phyloP scores from a whole-genome alignment of 2,888 invertebrate genomes.

The Ophonus ardosiacus region DNA sequence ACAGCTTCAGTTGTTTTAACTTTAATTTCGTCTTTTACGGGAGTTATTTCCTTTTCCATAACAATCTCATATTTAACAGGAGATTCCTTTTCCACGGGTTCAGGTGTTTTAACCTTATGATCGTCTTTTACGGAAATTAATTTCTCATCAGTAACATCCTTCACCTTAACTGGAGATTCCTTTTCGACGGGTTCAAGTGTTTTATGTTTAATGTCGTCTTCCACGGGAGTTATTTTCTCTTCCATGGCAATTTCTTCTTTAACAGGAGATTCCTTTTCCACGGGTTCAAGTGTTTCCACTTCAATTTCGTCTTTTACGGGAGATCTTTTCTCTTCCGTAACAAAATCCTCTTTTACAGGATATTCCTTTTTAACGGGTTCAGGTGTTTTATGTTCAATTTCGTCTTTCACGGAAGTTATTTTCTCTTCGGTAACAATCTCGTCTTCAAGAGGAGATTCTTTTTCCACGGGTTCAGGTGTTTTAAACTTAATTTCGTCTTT shows the following conservation, averaged over 20 bases:
- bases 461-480: neutral
- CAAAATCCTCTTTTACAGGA: neutral
- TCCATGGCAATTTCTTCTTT: no score
- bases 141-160: no score
- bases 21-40: no score
- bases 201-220: no score
- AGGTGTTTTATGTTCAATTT: neutral
- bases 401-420: neutral
- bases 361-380: neutral
- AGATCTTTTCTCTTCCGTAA: neutral
- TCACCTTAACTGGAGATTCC: no score
- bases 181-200: no score
- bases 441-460: neutral
- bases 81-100: no score
- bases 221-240: neutral
- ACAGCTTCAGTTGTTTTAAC: no score
- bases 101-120: neutral
- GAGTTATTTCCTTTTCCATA: no score
- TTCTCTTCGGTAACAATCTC: neutral
- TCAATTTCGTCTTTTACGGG: neutral
- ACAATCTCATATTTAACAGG: no score
- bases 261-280: no score
- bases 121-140: slow-evolving; percentile 29
- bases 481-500: neutral
- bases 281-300: neutral